phyloP scores from a whole-genome alignment of 2,797 vertebrate species.

The Protonibea diacanthus region DNA sequence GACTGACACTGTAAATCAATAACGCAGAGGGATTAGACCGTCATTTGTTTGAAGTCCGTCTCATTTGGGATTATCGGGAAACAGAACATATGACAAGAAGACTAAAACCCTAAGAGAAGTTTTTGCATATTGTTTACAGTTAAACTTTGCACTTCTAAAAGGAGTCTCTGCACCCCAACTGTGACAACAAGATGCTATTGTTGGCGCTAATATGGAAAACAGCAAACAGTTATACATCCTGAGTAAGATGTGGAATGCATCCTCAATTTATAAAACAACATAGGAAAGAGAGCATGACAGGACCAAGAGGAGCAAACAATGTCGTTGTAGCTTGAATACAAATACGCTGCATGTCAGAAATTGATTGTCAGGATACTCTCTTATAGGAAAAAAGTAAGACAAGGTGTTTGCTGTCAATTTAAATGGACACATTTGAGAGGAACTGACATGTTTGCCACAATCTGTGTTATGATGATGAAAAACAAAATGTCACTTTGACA shows the following conservation, averaged over 20 bases:
- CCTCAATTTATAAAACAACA: not conserved
- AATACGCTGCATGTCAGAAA: slow-evolving; percentile 3
- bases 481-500: slow-evolving; percentile 4
- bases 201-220: slow-evolving; percentile 1
- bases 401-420: slow-evolving; percentile 18
- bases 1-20: slow-evolving; percentile 52
- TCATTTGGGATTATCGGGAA: slow-evolving; percentile 41
- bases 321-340: not conserved
- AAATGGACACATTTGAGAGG: not conserved
- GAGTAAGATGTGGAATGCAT: slow-evolving; percentile 2
- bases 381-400: slow-evolving; percentile 9
- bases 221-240: not conserved
- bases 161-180: slow-evolving; percentile 6
- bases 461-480: not conserved
- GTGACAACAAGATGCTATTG: not conserved
- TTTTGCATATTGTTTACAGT: not conserved
- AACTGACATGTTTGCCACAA: not conserved
- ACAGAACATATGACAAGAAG: slow-evolving; percentile 9
- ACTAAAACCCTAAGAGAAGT: not conserved
- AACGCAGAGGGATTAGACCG: slow-evolving; percentile 34
- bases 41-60: slow-evolving; percentile 39
- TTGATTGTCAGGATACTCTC: slow-evolving; percentile 1
- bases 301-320: slow-evolving; percentile 10
- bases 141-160: not conserved
- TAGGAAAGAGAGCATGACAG: not conserved